Evolutionary conservation across 1,140 invertebrate genomes (phyloP), one percentile per base, ranked within the genome.

Genomic region (Eupristina koningsbergeri): DNA sequence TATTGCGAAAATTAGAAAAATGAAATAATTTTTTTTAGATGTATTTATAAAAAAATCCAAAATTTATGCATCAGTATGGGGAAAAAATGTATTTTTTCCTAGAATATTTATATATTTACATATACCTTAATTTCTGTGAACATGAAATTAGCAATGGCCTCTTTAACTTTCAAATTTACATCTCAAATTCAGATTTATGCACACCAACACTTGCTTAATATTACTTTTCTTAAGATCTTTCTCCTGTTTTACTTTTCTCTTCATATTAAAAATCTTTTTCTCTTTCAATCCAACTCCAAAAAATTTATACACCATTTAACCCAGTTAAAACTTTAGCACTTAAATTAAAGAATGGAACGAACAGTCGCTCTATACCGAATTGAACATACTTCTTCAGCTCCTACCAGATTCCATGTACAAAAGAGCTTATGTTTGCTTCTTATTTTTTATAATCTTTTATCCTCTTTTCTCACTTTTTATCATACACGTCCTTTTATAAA

Each of bases 281-380:
- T 22, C 7, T 58, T 58, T 22, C 26, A 58, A n/a, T 31, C 73
- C 77, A 53, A 74, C 69, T 76, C 64, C 50, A 67, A 74, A 61
- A 86, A 88, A 90, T 90, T 90, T 90, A 89, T 90, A 88, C 84
- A 87, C 75, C 87, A 86, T 89, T 89, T 88, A 88, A 89, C 86
- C 87, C 86, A 86, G 87, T 90, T 90, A 89, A 89, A 91, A 90
- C 89, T 91, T 91, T 88, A 89, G 89, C 88, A 90, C 89, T 91
- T 90, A 89, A 90, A 91, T 91, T 91, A 90, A 90, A 91, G 89
- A 91, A 90, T 91, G 90, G 89, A 88, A 87, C 87, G 87, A 89
- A 89, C 88, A 78, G 85, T 83, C 76, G 61, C 63, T 22, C 22
- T 82, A 76, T 64, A 41, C 74, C 34, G 74, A 86, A 86, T 89